These are phyloP conservation scores for Halcyon smyrnensis DNA, from an alignment of 2,797 vertebrate genomes.

Conservation along the genomic window DNA sequence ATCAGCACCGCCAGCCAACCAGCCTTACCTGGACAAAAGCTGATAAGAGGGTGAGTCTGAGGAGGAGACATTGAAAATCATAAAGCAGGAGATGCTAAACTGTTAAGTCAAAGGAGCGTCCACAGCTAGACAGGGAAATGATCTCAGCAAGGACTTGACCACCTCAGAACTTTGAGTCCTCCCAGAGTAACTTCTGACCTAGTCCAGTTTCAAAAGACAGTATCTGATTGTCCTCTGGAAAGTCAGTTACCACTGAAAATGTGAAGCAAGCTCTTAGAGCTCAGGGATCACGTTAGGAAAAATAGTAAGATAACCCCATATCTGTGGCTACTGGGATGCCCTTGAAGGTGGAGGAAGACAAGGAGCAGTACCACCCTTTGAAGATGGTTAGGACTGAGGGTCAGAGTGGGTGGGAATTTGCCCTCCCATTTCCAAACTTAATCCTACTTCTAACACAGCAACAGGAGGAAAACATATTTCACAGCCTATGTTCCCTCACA, in stretches of 20 bases:
- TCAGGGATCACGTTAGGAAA: background rate
- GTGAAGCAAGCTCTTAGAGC: background rate
- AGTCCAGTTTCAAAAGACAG: background rate
- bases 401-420: background rate
- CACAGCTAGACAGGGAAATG: background rate
- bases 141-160: background rate
- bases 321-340: background rate
- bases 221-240: background rate
- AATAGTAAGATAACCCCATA: rapidly evolving
- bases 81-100: background rate
- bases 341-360: background rate
- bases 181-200: background rate
- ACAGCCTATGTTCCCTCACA: background rate
- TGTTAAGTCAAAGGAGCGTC: background rate
- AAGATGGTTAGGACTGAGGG: rapidly evolving
- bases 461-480: background rate
- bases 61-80: background rate
- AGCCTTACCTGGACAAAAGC: background rate
- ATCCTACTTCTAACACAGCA: background rate
- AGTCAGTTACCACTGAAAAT: background rate
- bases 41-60: background rate
- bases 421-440: background rate
- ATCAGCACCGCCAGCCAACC: background rate
- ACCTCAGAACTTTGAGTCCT: background rate
- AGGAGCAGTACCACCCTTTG: background rate